phyloP scores from a whole-genome alignment of 2,797 vertebrate species.

The Lacerta viridis region DNA sequence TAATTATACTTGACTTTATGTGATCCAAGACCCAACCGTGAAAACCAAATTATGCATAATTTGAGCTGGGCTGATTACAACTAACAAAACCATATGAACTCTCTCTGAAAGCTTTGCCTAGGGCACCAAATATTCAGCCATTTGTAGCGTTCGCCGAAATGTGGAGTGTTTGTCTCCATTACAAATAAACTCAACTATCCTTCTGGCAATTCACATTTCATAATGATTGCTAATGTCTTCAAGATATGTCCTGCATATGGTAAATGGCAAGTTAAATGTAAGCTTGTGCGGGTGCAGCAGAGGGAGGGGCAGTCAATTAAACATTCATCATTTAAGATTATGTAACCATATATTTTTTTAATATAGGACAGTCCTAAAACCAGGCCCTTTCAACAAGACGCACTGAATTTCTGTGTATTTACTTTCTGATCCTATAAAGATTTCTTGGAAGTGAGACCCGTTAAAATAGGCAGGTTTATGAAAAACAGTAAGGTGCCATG shows the following conservation, averaged over 20 bases:
- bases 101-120: slow-evolving; percentile 76
- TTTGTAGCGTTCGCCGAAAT: slow-evolving; percentile 78
- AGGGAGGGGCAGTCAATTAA: slow-evolving; percentile 62
- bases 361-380: slow-evolving; percentile 28
- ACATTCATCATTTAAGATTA: slow-evolving; percentile 68
- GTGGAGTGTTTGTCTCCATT: slow-evolving; percentile 70
- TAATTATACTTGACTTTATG: slow-evolving; percentile 79
- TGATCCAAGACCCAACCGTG: slow-evolving; percentile 76
- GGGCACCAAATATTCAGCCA: slow-evolving; percentile 74
- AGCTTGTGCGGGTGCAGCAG: slow-evolving; percentile 44
- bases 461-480: not conserved
- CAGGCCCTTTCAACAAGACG: not conserved
- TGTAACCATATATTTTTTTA: slow-evolving; percentile 60
- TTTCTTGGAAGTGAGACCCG: not conserved
- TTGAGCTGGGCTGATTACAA: slow-evolving; percentile 78
- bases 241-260: slow-evolving; percentile 69
- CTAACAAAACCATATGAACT: slow-evolving; percentile 77
- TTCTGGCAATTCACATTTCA: slow-evolving; percentile 72
- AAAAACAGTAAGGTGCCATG: not conserved
- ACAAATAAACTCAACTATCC: slow-evolving; percentile 76
- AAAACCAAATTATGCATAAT: slow-evolving; percentile 81
- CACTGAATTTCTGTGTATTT: not conserved
- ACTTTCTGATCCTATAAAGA: not conserved
- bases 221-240: slow-evolving; percentile 72
- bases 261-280: slow-evolving; percentile 71